Percentiles rank a stretch among this genome's conserved stretches.
phyloP scores from a whole-genome alignment of 2,113 vertebrate species.

The Malaclemys terrapin region DNA sequence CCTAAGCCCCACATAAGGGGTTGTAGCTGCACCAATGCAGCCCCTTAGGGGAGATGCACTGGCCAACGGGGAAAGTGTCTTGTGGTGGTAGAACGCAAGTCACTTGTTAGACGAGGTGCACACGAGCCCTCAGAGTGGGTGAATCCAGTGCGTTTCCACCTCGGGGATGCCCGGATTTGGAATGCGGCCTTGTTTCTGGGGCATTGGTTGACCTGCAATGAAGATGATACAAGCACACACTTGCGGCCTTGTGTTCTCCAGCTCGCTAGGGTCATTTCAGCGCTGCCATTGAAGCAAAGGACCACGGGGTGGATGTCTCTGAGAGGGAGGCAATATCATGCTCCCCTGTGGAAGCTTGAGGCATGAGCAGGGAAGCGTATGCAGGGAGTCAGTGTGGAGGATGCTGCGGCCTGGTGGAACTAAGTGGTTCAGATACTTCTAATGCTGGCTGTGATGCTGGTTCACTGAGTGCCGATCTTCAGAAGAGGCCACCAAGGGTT shows the following conservation, averaged over 20 bases:
- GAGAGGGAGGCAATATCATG: background rate
- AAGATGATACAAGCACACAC: background rate
- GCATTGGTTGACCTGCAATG: background rate
- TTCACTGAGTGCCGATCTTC: background rate
- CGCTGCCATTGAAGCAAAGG: background rate
- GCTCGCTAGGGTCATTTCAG: background rate
- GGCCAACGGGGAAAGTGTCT: background rate
- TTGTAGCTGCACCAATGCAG: background rate
- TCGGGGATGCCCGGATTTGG: background rate
- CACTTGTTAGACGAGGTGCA: background rate
- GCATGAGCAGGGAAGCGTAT: background rate
- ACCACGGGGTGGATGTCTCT: background rate
- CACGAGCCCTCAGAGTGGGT: background rate
- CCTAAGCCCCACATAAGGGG: background rate
- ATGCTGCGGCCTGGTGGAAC: background rate
- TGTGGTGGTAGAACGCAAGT: background rate
- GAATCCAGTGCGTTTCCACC: background rate
- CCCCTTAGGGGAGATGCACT: background rate
- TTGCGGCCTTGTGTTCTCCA: background rate
- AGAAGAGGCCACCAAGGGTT: background rate
- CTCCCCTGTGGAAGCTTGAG: background rate
- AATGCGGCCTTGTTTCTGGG: background rate
- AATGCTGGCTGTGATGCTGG: background rate
- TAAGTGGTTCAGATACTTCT: background rate
- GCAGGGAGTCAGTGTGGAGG: background rate